A percentile compares a stretch with the other conserved stretches of the same genome.
These are phyloP conservation scores for Drosophila pseudoobscura DNA, from an alignment of 1,140 invertebrate genomes.

Conservation along the genomic window DNA sequence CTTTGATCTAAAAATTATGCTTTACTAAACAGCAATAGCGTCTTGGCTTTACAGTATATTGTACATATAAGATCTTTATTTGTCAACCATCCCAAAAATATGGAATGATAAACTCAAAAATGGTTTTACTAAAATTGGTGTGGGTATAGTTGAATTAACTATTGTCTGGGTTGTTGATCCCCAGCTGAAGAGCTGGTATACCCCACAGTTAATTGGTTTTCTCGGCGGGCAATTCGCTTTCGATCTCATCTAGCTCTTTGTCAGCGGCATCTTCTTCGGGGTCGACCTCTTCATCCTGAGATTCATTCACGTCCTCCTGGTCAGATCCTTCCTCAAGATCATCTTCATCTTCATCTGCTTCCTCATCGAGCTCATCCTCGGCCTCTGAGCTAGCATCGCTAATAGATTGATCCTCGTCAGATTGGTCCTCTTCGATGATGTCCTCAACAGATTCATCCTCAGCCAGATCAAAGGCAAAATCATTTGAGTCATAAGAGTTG, in stretches of 20 bases:
- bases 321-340: background rate
- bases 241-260: conserved; percentile 11
- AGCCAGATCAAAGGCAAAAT: conserved; percentile 5
- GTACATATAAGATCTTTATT: conserved; percentile 25
- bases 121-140: background rate
- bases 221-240: conserved; percentile 8
- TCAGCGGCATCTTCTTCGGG: conserved; percentile 23
- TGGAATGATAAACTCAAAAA: conserved; percentile 12
- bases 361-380: conserved; percentile 10
- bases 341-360: conserved; percentile 5
- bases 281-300: conserved; percentile 7
- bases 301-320: background rate
- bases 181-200: no score
- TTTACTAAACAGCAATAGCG: background rate
- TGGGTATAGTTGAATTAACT: background rate
- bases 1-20: conserved; percentile 17
- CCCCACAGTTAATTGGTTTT: background rate
- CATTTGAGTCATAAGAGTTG: conserved; percentile 2
- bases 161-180: background rate
- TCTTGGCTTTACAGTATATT: background rate
- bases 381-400: conserved; percentile 2
- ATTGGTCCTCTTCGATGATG: conserved; percentile 2
- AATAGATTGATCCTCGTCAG: conserved; percentile 1
- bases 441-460: conserved; percentile 24
- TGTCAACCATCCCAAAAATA: conserved; percentile 27